A percentile compares a stretch with the other conserved stretches of the same genome.
Evolutionary conservation across 1,140 invertebrate species (phyloP).

Genomic region (Aphelenchoides fujianensis): DNA sequence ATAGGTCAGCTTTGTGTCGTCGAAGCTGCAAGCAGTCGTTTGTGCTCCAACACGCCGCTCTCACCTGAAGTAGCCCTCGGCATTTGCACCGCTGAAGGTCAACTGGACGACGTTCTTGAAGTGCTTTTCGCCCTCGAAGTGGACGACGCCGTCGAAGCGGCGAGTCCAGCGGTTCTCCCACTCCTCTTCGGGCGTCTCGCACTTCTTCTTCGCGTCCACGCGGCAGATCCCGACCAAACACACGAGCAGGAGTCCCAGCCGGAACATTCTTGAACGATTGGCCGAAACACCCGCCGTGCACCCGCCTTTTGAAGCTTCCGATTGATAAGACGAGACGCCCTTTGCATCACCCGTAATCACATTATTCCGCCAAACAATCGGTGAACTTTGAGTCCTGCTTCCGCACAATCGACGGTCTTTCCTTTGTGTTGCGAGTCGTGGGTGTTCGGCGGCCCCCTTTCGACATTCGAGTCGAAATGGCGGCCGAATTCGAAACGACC

Average conservation of each 20-base stretch:
- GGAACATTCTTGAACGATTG: no score
- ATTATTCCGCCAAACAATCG: not conserved
- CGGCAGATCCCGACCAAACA: not conserved
- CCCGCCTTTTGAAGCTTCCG: no score
- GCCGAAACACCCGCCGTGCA: no score
- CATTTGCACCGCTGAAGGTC: conserved; percentile 50
- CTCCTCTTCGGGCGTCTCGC: not conserved
- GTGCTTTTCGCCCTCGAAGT: conserved; percentile 40
- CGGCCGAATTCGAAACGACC: no score
- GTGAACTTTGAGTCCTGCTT: not conserved
- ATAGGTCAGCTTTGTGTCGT: conserved; percentile 42
- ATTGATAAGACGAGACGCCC: not conserved
- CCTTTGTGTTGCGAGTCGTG: not conserved
- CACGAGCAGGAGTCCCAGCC: conserved; percentile 14
- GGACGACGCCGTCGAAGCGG: conserved; percentile 22
- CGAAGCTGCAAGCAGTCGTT: conserved; percentile 43
- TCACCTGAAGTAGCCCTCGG: conserved; percentile 49
- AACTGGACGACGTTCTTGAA: conserved; percentile 47
- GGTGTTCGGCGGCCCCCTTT: no score
- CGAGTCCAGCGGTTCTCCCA: not conserved
- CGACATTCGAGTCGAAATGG: no score
- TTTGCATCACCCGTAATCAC: not conserved
- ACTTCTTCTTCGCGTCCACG: conserved; percentile 4
- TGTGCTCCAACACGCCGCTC: not conserved
- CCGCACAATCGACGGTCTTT: not conserved